Evolutionary conservation across 1,140 invertebrate genomes (phyloP), one percentile per base, ranked within the genome.

Genomic region (Triops cancriformis): DNA sequence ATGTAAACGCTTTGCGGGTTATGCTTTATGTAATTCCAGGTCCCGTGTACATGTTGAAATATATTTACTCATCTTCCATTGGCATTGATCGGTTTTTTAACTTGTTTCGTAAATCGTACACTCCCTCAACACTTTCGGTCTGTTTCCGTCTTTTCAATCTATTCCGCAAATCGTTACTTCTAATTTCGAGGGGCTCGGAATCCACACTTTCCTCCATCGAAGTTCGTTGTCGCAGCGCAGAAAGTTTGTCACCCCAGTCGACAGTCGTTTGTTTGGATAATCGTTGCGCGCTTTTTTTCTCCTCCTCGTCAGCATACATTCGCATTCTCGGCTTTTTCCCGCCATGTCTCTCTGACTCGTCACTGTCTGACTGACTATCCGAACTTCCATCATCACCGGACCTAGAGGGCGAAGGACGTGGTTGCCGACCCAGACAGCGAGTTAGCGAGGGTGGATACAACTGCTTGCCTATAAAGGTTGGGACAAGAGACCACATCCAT

Each of bases 241-340:
- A n/a, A 10, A 72, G 18, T 18, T 42, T 26, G 26, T n/a, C 26
- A 31, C 64, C 37, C 26, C 42, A 74, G 74, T 43, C 74, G 14
- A 14, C 74, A 14, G 74, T n/a, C 26, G 28, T 64, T 12, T 26
- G 72, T 73, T 26, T 31, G 79, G 81, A 82, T 85, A 85, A 72
- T 82, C 73, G 83, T 83, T 86, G 80, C 73, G 79, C 75, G 23
- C 87, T 85, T 82, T 90, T 90, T 80, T 88, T 87, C 83, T 93
- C 92, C 83, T 93, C 91, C 82, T 94, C 92, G 85, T 94, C 93
- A n/a, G 93, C 93, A 83, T 92, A 91, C 93, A 94, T 94, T 83
- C 91, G 86, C 92, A 93, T 93, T 80, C 90, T 85, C 1, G 90
- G 88, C 43, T 88, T 84, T 85, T 92, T 93, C 27, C 86, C 89